Percentiles rank a stretch among this genome's conserved stretches.
These are phyloP conservation scores for Ceratothoa steindachneri DNA, from an alignment of 2,888 invertebrate species.

Conservation along the genomic window DNA sequence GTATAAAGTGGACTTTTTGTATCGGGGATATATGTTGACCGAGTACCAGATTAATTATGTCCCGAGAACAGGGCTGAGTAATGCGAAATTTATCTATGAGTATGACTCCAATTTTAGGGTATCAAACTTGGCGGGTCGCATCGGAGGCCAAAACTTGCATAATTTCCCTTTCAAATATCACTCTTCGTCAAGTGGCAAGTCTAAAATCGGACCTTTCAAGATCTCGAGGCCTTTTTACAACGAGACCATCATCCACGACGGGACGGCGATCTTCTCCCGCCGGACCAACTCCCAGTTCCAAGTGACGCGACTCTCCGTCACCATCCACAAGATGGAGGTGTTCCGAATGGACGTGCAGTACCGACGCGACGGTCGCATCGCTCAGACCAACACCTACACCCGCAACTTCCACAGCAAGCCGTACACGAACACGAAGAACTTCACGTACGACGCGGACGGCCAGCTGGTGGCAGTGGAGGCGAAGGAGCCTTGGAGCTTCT, in stretches of 20 bases:
- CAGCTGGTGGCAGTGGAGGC: slow-evolving; percentile 87
- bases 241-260: slow-evolving; percentile 80
- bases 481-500: slow-evolving; percentile 87
- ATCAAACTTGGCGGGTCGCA: slow-evolving; percentile 50
- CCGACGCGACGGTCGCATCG: slow-evolving; percentile 66
- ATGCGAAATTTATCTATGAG: slow-evolving; percentile 48
- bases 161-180: slow-evolving; percentile 61
- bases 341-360: slow-evolving; percentile 85
- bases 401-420: slow-evolving; percentile 84
- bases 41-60: slow-evolving; percentile 48
- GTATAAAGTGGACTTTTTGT: slow-evolving; percentile 36
- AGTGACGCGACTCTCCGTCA: slow-evolving; percentile 59
- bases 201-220: slow-evolving; percentile 80
- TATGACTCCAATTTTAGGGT: slow-evolving; percentile 49
- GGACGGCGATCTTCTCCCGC: slow-evolving; percentile 78
- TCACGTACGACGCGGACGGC: slow-evolving; percentile 92
- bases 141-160: slow-evolving; percentile 42
- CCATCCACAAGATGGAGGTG: slow-evolving; percentile 81
- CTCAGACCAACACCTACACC: slow-evolving; percentile 79
- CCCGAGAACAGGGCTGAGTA: slow-evolving; percentile 49
- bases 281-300: slow-evolving; percentile 69
- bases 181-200: slow-evolving; percentile 71
- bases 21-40: slow-evolving; percentile 28
- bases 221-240: slow-evolving; percentile 64
- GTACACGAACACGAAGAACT: slow-evolving; percentile 85